These are phyloP conservation scores for Chrysemys picta DNA, from an alignment of 2,113 vertebrate genomes.

Conservation along the genomic window DNA sequence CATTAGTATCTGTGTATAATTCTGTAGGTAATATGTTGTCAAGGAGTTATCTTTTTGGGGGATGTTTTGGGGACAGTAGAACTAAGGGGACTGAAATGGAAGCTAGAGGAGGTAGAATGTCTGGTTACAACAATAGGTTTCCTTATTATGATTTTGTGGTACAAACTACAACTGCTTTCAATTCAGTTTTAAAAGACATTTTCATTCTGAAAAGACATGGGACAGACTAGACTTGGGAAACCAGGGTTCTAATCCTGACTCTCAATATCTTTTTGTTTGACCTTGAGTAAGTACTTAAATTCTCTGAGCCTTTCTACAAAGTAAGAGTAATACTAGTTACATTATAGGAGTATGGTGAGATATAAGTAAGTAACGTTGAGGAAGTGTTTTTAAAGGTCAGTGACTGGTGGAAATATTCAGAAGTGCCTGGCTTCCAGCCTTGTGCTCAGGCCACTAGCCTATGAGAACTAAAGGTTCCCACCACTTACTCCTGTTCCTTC, in stretches of 20 bases:
- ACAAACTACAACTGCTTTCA: neutral
- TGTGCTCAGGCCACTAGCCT: neutral
- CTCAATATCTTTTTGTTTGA: neutral
- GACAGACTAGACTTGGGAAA: fast-evolving
- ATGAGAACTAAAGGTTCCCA: neutral
- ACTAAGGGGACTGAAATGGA: neutral
- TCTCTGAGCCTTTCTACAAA: neutral
- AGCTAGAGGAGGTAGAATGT: neutral
- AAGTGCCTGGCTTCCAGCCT: neutral
- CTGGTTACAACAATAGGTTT: neutral
- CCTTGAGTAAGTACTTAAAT: neutral
- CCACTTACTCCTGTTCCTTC: neutral
- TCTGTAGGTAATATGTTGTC: neutral
- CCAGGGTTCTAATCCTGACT: neutral
- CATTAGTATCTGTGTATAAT: neutral
- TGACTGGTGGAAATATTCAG: neutral
- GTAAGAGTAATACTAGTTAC: neutral
- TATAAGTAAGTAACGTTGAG: neutral
- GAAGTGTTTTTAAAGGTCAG: neutral
- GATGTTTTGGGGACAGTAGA: neutral
- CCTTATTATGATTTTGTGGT: neutral
- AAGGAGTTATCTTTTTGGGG: neutral
- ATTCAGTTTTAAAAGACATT: neutral
- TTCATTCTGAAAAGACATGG: neutral
- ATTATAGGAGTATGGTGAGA: neutral